phyloP scores from a whole-genome alignment of 2,888 invertebrate species.

The Chirona hameri region DNA sequence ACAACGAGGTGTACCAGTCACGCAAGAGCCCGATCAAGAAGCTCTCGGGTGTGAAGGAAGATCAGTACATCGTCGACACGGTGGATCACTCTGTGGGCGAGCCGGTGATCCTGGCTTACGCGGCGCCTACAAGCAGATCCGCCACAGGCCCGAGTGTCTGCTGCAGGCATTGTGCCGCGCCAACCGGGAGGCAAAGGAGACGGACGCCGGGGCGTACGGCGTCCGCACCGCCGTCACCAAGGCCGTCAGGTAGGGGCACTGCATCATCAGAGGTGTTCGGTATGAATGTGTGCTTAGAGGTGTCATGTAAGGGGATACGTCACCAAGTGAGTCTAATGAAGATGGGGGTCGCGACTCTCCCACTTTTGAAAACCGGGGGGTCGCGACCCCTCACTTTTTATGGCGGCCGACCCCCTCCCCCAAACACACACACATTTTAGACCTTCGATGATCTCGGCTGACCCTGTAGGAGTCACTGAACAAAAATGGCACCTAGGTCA shows the following conservation, averaged over 20 bases:
- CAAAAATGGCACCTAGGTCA: too few relatives aligned
- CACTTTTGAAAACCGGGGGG: too few relatives aligned
- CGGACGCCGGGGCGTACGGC: not conserved
- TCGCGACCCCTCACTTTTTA: too few relatives aligned
- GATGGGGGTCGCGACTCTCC: too few relatives aligned
- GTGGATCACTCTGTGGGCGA: conserved; percentile 8
- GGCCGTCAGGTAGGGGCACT: not conserved
- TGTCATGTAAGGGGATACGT: not conserved
- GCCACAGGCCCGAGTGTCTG: conserved; percentile 9
- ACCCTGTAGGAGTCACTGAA: too few relatives aligned
- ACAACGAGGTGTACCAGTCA: conserved; percentile 7
- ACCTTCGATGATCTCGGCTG: too few relatives aligned
- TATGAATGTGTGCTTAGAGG: not conserved
- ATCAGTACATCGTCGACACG: conserved; percentile 4
- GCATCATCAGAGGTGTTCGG: not conserved
- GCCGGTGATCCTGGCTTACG: not conserved
- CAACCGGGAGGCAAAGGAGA: not conserved
- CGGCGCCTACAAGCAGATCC: not conserved
- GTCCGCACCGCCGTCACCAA: not conserved
- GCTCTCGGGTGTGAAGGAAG: not conserved
- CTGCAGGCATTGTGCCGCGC: not conserved
- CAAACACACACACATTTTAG: too few relatives aligned
- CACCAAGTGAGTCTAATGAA: not conserved
- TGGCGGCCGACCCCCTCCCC: too few relatives aligned
- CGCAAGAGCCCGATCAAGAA: not conserved